Conservation (phyloP, 1,140 invertebrate species). For the Drosophila murphyi region DNA sequence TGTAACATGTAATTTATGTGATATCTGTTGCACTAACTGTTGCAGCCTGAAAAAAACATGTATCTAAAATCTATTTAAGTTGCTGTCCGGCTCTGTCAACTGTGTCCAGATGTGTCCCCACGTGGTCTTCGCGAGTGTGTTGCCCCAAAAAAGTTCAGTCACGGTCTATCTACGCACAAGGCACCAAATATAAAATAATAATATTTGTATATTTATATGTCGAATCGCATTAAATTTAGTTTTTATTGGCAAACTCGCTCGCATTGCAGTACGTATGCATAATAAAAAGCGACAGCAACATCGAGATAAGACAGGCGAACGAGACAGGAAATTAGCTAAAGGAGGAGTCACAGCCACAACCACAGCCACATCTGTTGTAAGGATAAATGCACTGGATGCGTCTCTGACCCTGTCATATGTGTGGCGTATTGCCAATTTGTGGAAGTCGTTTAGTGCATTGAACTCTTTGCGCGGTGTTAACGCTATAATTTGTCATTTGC, state of each 20-base stretch:
- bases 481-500: slow-evolving; percentile 47
- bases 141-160: slow-evolving; percentile 47
- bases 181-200: slow-evolving; percentile 56
- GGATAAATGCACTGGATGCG: slow-evolving; percentile 23
- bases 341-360: too few relatives aligned
- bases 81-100: slow-evolving; percentile 50
- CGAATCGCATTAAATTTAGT: slow-evolving; percentile 77
- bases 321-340: slow-evolving; percentile 74
- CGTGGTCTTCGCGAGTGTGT: slow-evolving; percentile 38
- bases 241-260: slow-evolving; percentile 58
- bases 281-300: slow-evolving; percentile 73
- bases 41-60: slow-evolving; percentile 51
- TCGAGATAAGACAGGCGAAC: slow-evolving; percentile 70
- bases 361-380: too few relatives aligned
- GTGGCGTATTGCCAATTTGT: background rate
- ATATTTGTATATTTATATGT: slow-evolving; percentile 80
- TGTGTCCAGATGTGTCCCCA: slow-evolving; percentile 31
- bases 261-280: slow-evolving; percentile 68
- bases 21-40: slow-evolving; percentile 63
- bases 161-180: slow-evolving; percentile 40
- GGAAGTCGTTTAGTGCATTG: slow-evolving; percentile 51
- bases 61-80: slow-evolving; percentile 60
- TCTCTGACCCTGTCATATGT: background rate
- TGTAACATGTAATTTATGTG: slow-evolving; percentile 23
- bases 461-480: slow-evolving; percentile 48